Base-by-base conservation (phyloP, 2,797 vertebrate species). In the Crenichthys baileyi region DNA sequence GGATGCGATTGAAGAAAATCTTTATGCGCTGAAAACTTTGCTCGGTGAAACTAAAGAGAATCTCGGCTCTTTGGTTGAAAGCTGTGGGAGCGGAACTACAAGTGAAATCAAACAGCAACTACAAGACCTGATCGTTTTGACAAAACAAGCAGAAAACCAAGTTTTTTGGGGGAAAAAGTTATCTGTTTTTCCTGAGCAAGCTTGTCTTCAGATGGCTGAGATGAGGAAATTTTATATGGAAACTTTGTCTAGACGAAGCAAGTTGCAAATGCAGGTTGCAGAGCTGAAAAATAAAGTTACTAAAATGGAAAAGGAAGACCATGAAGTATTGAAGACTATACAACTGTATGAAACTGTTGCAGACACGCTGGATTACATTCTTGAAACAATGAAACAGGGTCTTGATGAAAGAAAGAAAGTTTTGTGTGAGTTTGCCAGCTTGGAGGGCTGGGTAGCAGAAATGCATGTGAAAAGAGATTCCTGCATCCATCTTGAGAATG, bases 111-210 rank as follows among this genome's bases (percentile, higher is more conserved):
- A 90, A 76, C 95, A 90, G 73, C 93, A 89, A 51, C 83, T 98
- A 7, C 94, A 92, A 83, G 95, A 97, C 78, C 91, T 94, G 36
- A 88, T 96, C 53, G 79, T 90, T 1, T 97, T 97, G 97, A 94
- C 95, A 36, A 97, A 96, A 79, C 94, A 93, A 78, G 92, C 88
- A 0, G 92, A 96, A 79, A 90, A 83, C 72, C 89, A 92, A 78
- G 89, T 95, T 15, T 87, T 87, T 9, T 87, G 90, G 0, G 89
- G 84, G 26, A 89, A 93, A 74, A 95, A 90, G 68, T 82, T 96
- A 44, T 91, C 96, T 13, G 95, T 98, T 83, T 96, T 97, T 68
- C 96, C 97, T 0, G 95, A 94, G 24, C 93, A 96, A 83, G 94
- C 97, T 78, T 87, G 91, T 22, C 85, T 92, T 31, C 97, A 98